Percentiles rank a stretch among this genome's conserved stretches.
These are phyloP conservation scores for Ianthella basta DNA, from an alignment of 37 sponge, comb jelly and placozoan species.

Conservation along the genomic window DNA sequence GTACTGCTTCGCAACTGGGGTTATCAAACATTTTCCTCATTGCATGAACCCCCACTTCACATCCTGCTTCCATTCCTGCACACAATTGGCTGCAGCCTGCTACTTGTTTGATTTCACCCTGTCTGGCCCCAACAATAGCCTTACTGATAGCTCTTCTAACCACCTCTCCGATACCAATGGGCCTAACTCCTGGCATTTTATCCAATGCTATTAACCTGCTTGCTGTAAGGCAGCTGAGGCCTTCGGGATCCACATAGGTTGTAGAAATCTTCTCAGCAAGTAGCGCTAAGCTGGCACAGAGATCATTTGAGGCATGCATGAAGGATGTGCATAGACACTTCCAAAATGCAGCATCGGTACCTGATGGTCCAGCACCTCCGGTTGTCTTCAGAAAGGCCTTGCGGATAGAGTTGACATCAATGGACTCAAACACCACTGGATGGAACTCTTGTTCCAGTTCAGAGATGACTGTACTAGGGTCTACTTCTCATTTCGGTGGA, in stretches of 20 bases:
- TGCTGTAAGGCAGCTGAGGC: not conserved
- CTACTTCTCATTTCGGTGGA: not conserved
- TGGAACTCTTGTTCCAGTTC: not conserved
- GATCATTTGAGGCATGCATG: not conserved
- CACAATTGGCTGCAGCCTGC: not conserved
- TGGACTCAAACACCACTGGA: constrained; percentile 3
- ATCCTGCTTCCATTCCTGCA: constrained; percentile 12
- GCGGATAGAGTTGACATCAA: not conserved
- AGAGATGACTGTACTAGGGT: not conserved
- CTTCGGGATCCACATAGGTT: not conserved
- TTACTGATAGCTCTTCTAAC: not conserved
- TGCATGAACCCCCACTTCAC: constrained; percentile 17
- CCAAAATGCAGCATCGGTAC: not conserved
- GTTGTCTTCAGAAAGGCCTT: not conserved
- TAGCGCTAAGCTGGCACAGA: constrained; percentile 1
- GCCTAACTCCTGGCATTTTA: not conserved
- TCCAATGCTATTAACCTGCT: too few relatives aligned
- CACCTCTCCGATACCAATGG: constrained; percentile 7
- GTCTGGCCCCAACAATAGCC: not conserved
- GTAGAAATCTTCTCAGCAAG: not conserved
- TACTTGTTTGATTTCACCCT: constrained; percentile 20
- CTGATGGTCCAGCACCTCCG: constrained; percentile 8
- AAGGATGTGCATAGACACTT: constrained; percentile 5
- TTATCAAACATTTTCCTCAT: not conserved
- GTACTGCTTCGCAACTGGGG: not conserved